Percentiles rank a stretch among this genome's conserved stretches.
Evolutionary conservation across 1,140 invertebrate species (phyloP).

Genomic region (Tetramorium alpestre): DNA sequence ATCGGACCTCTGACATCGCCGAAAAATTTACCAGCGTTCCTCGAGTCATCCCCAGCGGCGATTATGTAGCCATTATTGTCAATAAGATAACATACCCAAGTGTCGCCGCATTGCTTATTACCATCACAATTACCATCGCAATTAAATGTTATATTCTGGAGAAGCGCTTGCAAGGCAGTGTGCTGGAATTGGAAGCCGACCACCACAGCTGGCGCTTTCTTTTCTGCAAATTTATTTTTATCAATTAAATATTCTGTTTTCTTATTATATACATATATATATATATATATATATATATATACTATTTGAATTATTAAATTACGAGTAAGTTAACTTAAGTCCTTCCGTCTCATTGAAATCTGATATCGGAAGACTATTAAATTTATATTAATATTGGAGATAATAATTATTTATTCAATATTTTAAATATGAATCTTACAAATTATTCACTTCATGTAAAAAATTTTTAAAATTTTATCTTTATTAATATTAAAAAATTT

Average conservation of each 20-base stretch:
- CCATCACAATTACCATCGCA: slow-evolving; percentile 86
- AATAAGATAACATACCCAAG: slow-evolving; percentile 93
- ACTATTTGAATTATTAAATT: too few relatives aligned
- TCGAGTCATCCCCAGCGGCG: slow-evolving; percentile 89
- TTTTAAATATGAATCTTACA: neutral
- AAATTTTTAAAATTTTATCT: neutral
- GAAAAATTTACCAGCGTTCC: slow-evolving; percentile 94
- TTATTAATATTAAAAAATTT: neutral
- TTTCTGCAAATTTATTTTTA: slow-evolving; percentile 76
- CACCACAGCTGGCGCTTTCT: slow-evolving; percentile 94
- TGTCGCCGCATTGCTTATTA: slow-evolving; percentile 89
- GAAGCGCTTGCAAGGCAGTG: slow-evolving; percentile 90
- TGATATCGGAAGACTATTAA: neutral
- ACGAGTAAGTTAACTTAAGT: neutral
- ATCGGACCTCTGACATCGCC: slow-evolving; percentile 92
- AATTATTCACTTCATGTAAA: neutral
- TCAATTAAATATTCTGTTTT: neutral
- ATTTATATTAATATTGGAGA: neutral
- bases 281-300: too few relatives aligned
- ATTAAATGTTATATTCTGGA: slow-evolving; percentile 92
- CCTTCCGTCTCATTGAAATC: neutral
- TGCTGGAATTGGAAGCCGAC: slow-evolving; percentile 96
- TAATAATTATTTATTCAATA: neutral
- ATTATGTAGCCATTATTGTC: slow-evolving; percentile 96
- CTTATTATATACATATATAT: neutral